Conservation (phyloP, 2,888 invertebrate genomes). For the Chrysina gloriosa region DNA sequence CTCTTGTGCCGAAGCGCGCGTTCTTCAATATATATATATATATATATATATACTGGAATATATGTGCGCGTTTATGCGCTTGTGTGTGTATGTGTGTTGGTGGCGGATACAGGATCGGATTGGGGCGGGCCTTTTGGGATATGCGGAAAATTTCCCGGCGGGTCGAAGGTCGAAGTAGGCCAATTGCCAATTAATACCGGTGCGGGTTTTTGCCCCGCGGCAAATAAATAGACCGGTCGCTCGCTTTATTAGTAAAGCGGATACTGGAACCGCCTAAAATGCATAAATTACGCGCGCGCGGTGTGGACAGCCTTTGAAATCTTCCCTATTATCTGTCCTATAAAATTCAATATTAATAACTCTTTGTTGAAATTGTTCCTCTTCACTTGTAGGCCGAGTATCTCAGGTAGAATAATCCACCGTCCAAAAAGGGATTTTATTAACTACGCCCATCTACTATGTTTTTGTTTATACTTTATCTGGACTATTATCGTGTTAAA, state of each 20-base stretch:
- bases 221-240: conserved; percentile 30
- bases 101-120: conserved; percentile 29
- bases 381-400: too few relatives aligned
- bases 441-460: too few relatives aligned
- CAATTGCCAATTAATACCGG: conserved; percentile 34
- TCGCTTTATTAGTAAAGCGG: conserved; percentile 20
- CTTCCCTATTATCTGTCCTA: background rate
- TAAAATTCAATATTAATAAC: background rate
- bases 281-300: conserved; percentile 13
- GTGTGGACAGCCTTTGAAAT: conserved; percentile 11
- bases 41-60: conserved; percentile 2
- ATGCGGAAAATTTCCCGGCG: conserved; percentile 35
- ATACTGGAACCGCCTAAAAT: conserved; percentile 16
- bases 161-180: conserved; percentile 37
- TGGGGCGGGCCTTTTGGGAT: conserved; percentile 39
- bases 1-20: conserved; percentile 35
- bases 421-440: too few relatives aligned
- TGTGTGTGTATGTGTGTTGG: conserved; percentile 10
- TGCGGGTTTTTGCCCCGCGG: conserved; percentile 25
- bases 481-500: too few relatives aligned
- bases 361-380: background rate
- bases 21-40: conserved; percentile 32
- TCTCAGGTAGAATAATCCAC: too few relatives aligned
- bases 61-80: conserved; percentile 33
- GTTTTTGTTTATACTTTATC: too few relatives aligned